phyloP scores from a whole-genome alignment of 2,888 invertebrate species.

The Acleris laterana region DNA sequence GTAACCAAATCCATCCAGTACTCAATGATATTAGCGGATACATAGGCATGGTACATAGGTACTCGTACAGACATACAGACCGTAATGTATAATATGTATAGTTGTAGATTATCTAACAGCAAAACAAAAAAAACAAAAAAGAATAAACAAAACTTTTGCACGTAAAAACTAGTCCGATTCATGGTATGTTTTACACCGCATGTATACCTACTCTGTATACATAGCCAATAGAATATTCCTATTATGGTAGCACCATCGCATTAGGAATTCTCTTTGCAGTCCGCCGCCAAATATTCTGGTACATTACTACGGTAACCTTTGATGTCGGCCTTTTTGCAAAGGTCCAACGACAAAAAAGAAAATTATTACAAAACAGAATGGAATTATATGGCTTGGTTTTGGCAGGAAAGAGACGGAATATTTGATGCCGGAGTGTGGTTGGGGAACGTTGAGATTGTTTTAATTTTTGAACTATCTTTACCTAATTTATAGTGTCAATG shows the following conservation, averaged over 20 bases:
- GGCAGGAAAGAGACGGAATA: conserved; percentile 13
- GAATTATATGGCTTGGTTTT: conserved; percentile 22
- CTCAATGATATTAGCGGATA: no score
- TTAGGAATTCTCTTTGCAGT: conserved; percentile 33
- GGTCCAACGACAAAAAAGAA: conserved; percentile 29
- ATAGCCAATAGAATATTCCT: conserved; percentile 34
- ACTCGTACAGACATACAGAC: no score
- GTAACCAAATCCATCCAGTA: no score
- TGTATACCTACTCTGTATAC: neutral
- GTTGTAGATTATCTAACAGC: no score
- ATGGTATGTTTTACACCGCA: neutral
- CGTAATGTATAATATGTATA: no score
- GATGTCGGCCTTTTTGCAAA: conserved; percentile 35
- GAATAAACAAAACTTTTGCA: neutral
- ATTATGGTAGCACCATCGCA: conserved; percentile 30
- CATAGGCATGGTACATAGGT: no score
- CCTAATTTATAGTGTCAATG: no score
- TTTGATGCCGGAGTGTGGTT: conserved; percentile 15
- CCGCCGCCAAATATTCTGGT: conserved; percentile 31
- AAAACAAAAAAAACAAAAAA: no score
- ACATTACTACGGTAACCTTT: conserved; percentile 33
- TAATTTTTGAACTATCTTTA: no score
- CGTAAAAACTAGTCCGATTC: neutral
- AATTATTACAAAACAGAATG: conserved; percentile 32
- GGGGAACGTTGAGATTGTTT: no score